These are phyloP conservation scores for Conger conger DNA, from an alignment of 2,113 vertebrate species.

Conservation along the genomic window DNA sequence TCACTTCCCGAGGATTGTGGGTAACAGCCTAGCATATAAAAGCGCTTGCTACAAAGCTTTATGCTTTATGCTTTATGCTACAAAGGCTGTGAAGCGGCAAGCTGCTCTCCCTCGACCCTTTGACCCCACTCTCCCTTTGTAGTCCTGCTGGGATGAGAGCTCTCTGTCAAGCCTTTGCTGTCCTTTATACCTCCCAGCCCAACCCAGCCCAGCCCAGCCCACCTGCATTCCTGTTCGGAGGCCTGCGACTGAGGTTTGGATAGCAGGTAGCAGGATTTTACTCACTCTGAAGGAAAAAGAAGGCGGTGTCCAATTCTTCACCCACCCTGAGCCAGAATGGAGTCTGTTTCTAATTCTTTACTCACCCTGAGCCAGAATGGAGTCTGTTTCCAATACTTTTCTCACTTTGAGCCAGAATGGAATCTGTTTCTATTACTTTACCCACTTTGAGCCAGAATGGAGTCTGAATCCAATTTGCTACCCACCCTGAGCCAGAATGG, in stretches of 20 bases:
- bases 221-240: not conserved
- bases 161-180: not conserved
- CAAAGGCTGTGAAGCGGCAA: not conserved
- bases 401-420: not conserved
- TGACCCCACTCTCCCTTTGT: not conserved
- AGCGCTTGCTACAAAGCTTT: not conserved
- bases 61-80: too few relatives aligned
- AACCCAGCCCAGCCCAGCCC: too few relatives aligned
- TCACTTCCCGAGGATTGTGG: not conserved
- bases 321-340: not conserved
- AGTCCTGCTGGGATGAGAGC: not conserved
- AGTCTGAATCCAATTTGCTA: too few relatives aligned
- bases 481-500: too few relatives aligned
- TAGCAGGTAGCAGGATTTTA: not conserved
- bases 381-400: not conserved
- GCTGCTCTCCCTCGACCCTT: not conserved
- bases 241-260: not conserved
- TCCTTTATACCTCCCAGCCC: not conserved
- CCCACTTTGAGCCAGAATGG: too few relatives aligned
- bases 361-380: conserved; percentile 2
- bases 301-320: not conserved
- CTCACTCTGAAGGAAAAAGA: not conserved
- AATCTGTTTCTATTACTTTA: not conserved
- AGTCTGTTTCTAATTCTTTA: not conserved
- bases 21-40: not conserved